Base-by-base conservation (phyloP, 2,797 vertebrate genomes). In the Psittacula derbiana region DNA sequence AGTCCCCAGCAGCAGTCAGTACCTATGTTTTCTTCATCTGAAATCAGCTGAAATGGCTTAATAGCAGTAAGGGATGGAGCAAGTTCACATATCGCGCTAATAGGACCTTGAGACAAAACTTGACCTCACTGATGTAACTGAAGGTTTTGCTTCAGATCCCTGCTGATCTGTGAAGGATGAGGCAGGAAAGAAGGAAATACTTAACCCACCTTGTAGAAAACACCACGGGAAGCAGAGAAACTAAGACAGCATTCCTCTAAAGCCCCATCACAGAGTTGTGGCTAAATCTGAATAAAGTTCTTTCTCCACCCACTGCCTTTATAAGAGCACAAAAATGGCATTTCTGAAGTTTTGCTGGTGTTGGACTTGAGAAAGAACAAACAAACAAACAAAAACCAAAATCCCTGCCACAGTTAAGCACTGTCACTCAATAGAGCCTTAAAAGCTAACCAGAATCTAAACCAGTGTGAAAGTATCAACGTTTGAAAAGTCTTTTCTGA, bases 11-110 rank as follows among this genome's bases (percentile, higher is more conserved):
- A 91, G 69, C 81, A 78, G 33, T 28, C 36, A 25, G 28, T 86
- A 91, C 40, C 82, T 78, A 40, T 21, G 12, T 88, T 92, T 91
- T 72, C 67, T 86, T 86, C 1, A 0, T 53, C 58, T 80, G 46
- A 75, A 75, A 55, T 58, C 79, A 92, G 61, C 58, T 81, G 79
- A 83, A 95, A 76, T 85, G 44, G 33, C n/a, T 94, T 80, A 94
- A 24, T 23, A 27, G 58, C 23, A 44, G 44, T 31, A 82, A 80
- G 31, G 46, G 66, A 88, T 36, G 21, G 43, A 49, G 14, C 41
- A 60, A 79, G n/a, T 90, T 92, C 57, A 67, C 41, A 43, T 25
- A 27, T 65, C 2, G 3, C 13, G 65, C 38, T 65, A 50, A 90
- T 19, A 90, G n/a, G 65, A 90, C 30, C 28, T 28, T 38, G 58